A percentile compares a stretch with the other conserved stretches of the same genome.
Conservation (phyloP, 2,797 vertebrate genomes). For the Poeciliopsis turneri region DNA sequence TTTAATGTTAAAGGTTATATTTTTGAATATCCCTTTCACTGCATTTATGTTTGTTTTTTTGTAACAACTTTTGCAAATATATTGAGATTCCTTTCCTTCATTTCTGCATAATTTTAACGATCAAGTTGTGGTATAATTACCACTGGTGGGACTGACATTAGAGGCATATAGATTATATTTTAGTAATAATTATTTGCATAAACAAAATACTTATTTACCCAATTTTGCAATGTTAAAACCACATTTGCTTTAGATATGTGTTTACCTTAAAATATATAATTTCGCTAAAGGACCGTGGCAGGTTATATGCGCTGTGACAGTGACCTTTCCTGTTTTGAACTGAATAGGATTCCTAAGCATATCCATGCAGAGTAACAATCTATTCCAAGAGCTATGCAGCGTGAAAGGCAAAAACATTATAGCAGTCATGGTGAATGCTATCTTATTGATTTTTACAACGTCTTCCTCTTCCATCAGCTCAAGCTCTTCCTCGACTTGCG, state of each 20-base stretch:
- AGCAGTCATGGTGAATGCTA: background rate
- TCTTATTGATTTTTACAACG: background rate
- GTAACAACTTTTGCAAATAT: slow-evolving; percentile 60
- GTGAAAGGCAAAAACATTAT: slow-evolving; percentile 3
- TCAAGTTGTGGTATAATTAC: background rate
- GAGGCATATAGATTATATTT: background rate
- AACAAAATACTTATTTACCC: background rate
- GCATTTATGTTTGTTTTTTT: slow-evolving; percentile 58
- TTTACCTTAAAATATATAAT: background rate
- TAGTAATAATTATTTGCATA: background rate
- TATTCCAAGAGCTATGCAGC: slow-evolving; percentile 6
- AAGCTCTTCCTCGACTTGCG: slow-evolving; percentile 32
- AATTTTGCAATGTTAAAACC: background rate
- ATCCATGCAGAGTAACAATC: background rate
- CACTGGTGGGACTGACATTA: background rate
- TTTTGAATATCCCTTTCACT: slow-evolving; percentile 61
- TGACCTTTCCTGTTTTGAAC: background rate
- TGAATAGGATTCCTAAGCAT: background rate
- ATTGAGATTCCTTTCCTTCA: slow-evolving; percentile 47
- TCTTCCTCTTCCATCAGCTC: slow-evolving; percentile 11
- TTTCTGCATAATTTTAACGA: slow-evolving; percentile 25
- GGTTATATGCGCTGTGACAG: background rate
- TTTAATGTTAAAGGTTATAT: slow-evolving; percentile 24
- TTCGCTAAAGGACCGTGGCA: background rate
- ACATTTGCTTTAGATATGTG: background rate